Evolutionary conservation across 2,797 vertebrate species (phyloP), one percentile per base, ranked within the genome.

Genomic region (Gymnodraco acuticeps): DNA sequence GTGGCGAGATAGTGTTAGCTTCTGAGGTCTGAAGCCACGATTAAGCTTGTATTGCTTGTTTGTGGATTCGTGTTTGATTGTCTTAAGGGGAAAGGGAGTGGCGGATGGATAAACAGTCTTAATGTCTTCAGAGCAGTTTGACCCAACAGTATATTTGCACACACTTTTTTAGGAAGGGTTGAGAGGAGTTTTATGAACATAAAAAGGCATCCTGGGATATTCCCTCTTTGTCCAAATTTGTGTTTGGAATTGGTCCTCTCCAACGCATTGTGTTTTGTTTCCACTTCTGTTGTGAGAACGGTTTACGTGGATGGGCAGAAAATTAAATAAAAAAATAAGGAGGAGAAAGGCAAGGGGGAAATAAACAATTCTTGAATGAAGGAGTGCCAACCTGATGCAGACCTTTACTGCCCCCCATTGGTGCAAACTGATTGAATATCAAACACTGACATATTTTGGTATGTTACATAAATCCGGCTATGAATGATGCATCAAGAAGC

Each of bases 371-470:
- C 65, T 17, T 64, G 45, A 53, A 48, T 68, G 31, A 75, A 63
- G 16, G 41, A 60, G 48, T 20, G 58, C 53, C 58, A 78, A 68
- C 15, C 19, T 76, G 69, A 67, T 65, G 20, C 62, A 87, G 89
- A 89, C n/a, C 90, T 85, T 80, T 88, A 93, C 84, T 93, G 92
- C 87, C 92, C 88, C 89, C 92, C 19, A 72, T 75, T 91, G 91
- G 85, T 77, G 84, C 78, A 88, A 46, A 50, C 19, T 1, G 4
- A 17, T 51, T 45, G 60, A 41, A 47, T 61, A 46, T 77, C 54
- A 67, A 73, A 64, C 52, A 50, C 46, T 51, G 45, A 27, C 45
- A 51, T 19, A 55, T 45, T 70, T 72, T 62, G 69, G 27, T 27
- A 27, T 27, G 33, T 38, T 38, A 9, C 33, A 38, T 38, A 38